Base-by-base conservation (phyloP, 2,113 vertebrate genomes). In the Numida meleagris region DNA sequence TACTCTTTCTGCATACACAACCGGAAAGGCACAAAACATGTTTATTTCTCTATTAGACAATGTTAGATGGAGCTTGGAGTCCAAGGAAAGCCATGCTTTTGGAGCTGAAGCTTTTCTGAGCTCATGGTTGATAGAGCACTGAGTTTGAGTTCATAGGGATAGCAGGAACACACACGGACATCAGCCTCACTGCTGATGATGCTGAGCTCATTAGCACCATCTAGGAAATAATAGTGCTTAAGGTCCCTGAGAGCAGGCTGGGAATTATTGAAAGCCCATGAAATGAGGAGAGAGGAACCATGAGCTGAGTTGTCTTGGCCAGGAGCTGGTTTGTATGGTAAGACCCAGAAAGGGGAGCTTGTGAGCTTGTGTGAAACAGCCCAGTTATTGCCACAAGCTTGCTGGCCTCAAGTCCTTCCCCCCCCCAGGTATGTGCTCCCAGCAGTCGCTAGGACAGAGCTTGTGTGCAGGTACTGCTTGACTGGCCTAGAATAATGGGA, bases 121-220 rank as follows among this genome's bases (percentile, higher is more conserved):
- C 42, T 90, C 11, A 17, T 77, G 72, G 17, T 40, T 63, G 40
- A n/a, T 23, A 31, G 23, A 93, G 10, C 16, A 51, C 46, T 43
- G 72, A 34, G 34, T 38, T 36, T 50, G 1, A 13, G 59, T 53
- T 53, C 27, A 31, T 38, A 5, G 0, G 9, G 34, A 12, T 4
- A 48, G 53, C 48, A 63, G 73, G 20, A 59, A 1, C 27, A 9
- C 16, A 3, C 4, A 3, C 50, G 10, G 50, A n/a, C 63, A 6
- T 6, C 15, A 36, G 45, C 11, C 31, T 51, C 27, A 24, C 14
- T 24, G 11, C 33, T 9, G 33, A 5, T 0, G 4, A 45, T 7
- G 53, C 27, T 63, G 84, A 89, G 58, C 84, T 92, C 78, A 3
- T 74, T 10, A 57, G 38, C 78, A 79, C 55, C 63, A 50, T 27